phyloP scores from a whole-genome alignment of 2,888 invertebrate species.

The Cheilosia variabilis region DNA sequence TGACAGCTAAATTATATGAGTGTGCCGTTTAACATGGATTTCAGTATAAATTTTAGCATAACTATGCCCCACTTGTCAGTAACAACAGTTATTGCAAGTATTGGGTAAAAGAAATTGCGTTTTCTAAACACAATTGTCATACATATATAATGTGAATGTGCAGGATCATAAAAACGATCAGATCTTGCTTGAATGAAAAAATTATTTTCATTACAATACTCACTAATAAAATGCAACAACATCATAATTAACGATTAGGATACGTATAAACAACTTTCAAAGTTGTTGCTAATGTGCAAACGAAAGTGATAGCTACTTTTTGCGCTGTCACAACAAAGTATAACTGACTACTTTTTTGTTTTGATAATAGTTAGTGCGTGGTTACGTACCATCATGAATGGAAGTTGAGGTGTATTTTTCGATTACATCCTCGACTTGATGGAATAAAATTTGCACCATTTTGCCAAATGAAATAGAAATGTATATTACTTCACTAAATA shows the following conservation, averaged over 20 bases:
- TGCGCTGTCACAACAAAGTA: background rate
- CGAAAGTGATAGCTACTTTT: conserved; percentile 59
- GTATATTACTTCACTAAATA: background rate
- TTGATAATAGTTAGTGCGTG: background rate
- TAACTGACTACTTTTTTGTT: conserved; percentile 34
- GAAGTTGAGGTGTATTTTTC: conserved; percentile 17
- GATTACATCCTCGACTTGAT: conserved; percentile 20
- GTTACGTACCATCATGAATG: conserved; percentile 4
- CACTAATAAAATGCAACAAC: conserved; percentile 26
- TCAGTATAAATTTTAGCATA: too few relatives aligned
- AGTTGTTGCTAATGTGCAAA: conserved; percentile 54
- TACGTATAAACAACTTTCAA: conserved; percentile 36
- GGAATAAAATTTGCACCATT: conserved; percentile 23
- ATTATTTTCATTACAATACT: conserved; percentile 44
- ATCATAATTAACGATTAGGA: conserved; percentile 24
- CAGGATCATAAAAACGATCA: conserved; percentile 20
- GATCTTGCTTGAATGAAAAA: conserved; percentile 45
- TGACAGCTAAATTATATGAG: too few relatives aligned
- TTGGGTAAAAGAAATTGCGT: background rate
- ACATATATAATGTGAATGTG: too few relatives aligned
- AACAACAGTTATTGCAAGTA: background rate
- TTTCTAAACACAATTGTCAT: background rate
- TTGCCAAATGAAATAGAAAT: background rate
- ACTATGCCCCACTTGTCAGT: background rate
- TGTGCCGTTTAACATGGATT: too few relatives aligned